Evolutionary conservation across 2,888 invertebrate species (phyloP).

Genomic region (Drosophila gaucha): DNA sequence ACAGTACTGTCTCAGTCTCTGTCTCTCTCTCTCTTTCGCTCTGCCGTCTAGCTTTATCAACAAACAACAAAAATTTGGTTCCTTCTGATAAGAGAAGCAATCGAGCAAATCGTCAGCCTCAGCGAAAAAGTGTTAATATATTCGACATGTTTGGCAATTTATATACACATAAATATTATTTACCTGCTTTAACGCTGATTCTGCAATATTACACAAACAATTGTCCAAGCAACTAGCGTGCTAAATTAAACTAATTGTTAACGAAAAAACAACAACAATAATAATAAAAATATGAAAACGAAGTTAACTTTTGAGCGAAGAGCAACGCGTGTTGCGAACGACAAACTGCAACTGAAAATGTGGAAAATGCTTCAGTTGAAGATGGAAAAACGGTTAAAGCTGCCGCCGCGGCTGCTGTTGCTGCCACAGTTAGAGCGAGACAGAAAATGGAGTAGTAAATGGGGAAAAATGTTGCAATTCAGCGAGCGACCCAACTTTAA

Average conservation of each 20-base stretch:
- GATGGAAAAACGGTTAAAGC: constrained; percentile 47
- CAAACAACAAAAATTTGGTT: constrained; percentile 28
- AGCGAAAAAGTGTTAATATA: constrained; percentile 7
- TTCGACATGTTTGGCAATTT: constrained; percentile 12
- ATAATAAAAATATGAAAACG: neutral
- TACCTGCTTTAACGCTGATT: constrained; percentile 30
- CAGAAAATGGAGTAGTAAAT: constrained; percentile 62
- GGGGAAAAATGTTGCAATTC: constrained; percentile 54
- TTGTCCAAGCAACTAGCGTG: constrained; percentile 17
- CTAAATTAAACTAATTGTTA: constrained; percentile 27
- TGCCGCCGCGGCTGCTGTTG: neutral
- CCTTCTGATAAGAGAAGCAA: constrained; percentile 44
- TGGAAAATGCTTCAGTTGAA: constrained; percentile 65
- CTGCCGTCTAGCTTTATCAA: constrained; percentile 44
- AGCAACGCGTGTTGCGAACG: constrained; percentile 62
- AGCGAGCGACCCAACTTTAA: constrained; percentile 51
- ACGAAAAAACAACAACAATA: constrained; percentile 10
- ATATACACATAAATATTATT: neutral
- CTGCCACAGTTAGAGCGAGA: constrained; percentile 39
- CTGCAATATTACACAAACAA: constrained; percentile 14
- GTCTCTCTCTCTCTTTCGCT: neutral
- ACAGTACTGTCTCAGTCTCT: neutral
- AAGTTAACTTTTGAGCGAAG: constrained; percentile 16
- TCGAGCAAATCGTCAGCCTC: constrained; percentile 30
- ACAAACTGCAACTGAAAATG: constrained; percentile 75